phyloP scores from a whole-genome alignment of 2,888 invertebrate species.

The Hecatera dysodea region DNA sequence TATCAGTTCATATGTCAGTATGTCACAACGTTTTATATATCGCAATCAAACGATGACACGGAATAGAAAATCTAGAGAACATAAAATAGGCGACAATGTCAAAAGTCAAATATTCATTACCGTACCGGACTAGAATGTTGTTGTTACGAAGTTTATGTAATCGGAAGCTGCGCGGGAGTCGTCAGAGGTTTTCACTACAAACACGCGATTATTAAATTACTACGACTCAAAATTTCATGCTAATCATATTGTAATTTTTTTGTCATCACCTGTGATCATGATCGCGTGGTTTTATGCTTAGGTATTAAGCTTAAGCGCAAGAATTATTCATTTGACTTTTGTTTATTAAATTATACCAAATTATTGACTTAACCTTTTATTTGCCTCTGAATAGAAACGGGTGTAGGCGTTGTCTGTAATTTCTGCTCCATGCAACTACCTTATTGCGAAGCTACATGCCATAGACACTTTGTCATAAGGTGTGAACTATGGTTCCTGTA shows the following conservation, averaged over 20 bases:
- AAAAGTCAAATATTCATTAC: conserved; percentile 84
- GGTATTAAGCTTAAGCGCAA: conserved; percentile 27
- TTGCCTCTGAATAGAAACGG: neutral
- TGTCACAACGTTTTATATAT: conserved; percentile 45
- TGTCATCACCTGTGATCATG: conserved; percentile 21
- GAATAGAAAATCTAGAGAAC: conserved; percentile 74
- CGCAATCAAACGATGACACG: conserved; percentile 71
- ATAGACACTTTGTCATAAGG: conserved; percentile 28
- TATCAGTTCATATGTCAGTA: conserved; percentile 24
- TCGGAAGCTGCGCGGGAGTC: conserved; percentile 64
- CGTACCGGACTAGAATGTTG: conserved; percentile 71
- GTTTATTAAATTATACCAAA: conserved; percentile 19
- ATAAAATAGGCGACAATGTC: conserved; percentile 82
- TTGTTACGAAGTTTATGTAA: conserved; percentile 71
- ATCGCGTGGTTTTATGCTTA: conserved; percentile 15
- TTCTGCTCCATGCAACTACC: conserved; percentile 12
- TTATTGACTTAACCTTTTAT: conserved; percentile 20
- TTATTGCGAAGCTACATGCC: conserved; percentile 33
- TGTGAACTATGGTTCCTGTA: conserved; percentile 19
- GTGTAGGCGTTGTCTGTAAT: conserved; percentile 20
- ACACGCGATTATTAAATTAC: conserved; percentile 61
- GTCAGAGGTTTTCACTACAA: conserved; percentile 61
- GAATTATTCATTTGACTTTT: conserved; percentile 8
- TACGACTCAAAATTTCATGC: conserved; percentile 42
- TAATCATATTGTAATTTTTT: conserved; percentile 53